Evolutionary conservation across 2,113 vertebrate genomes (phyloP), one percentile per base, ranked within the genome.

Genomic region (Pungitius pungitius): DNA sequence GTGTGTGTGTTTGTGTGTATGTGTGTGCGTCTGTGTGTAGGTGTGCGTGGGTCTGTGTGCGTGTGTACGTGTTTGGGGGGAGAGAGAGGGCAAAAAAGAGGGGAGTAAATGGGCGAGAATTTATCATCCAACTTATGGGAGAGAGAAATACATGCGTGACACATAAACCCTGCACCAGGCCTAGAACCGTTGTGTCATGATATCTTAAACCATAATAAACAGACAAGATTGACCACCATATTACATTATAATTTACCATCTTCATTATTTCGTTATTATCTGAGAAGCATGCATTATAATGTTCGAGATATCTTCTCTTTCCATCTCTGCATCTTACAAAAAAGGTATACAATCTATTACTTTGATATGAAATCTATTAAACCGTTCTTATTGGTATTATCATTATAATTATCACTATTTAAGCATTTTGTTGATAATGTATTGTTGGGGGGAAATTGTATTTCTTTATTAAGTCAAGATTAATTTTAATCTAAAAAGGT

Each of bases 101-200:
- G 77, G 64, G 57, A 73, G 69, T 69, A 55, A 73, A 66, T 1
- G 22, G 11, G 40, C 24, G 24, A 78, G 24, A 55, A 74, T 86
- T 70, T 30, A 85, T 86, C 75, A 81, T 68, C 47, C 58, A 77
- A 57, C 69, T 60, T 37, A 82, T 77, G 27, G 14, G 27, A 42
- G 30, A 30, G 56, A 33, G 33, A 40, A 55, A 69, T 24, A 86
- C 71, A 69, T 11, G 42, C 18, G 33, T 56, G 59, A 75, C 65
- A 52, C 60, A 78, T 30, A 10, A 76, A 37, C 22, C 59, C 8
- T 49, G 55, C 60, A 81, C 66, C 57, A 52, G 49, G 14, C 15
- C 27, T 13, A 56, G 65, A 51, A 33, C 9, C 20, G 70, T 56
- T 64, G 49, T 22, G 51, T 71, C 60, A 71, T 33, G 2, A 47